Evolutionary conservation across 2,113 vertebrate species (phyloP).

Genomic region (Chaetops frenatus): DNA sequence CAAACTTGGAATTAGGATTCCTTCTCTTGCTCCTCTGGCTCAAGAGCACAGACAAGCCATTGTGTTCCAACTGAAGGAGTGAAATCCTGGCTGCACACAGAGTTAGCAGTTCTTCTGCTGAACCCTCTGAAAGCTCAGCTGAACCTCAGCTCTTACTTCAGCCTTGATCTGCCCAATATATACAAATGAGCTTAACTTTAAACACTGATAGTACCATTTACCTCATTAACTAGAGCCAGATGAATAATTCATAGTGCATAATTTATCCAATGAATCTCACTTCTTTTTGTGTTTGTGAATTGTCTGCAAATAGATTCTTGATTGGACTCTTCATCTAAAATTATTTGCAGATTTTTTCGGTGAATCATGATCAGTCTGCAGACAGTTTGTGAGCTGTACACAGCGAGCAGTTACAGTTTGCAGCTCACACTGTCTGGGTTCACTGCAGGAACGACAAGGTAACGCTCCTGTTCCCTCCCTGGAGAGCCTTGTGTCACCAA

Average conservation of each 20-base stretch:
- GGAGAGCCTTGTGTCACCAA: slow-evolving; percentile 16
- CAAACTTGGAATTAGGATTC: neutral
- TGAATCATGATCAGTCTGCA: slow-evolving; percentile 50
- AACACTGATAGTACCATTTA: slow-evolving; percentile 57
- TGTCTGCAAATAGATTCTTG: slow-evolving; percentile 63
- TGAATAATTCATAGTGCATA: slow-evolving; percentile 58
- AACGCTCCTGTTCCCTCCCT: slow-evolving; percentile 16
- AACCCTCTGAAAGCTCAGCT: neutral
- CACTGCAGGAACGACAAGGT: neutral
- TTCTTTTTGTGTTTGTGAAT: slow-evolving; percentile 61
- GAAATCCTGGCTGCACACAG: neutral
- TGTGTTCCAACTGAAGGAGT: neutral
- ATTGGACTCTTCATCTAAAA: slow-evolving; percentile 58
- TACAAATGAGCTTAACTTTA: slow-evolving; percentile 56
- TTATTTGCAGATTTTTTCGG: slow-evolving; percentile 20
- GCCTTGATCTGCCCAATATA: slow-evolving; percentile 19
- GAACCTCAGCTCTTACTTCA: neutral
- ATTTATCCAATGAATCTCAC: slow-evolving; percentile 37
- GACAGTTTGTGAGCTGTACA: neutral
- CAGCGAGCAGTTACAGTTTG: neutral
- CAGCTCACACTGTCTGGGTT: slow-evolving; percentile 21
- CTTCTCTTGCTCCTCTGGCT: neutral
- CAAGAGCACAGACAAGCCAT: neutral
- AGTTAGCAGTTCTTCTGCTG: neutral
- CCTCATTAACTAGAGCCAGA: slow-evolving; percentile 39